Percentiles rank a stretch among this genome's conserved stretches.
Conservation (phyloP, 2,888 invertebrate species). For the Leptogaster cylindrica region DNA sequence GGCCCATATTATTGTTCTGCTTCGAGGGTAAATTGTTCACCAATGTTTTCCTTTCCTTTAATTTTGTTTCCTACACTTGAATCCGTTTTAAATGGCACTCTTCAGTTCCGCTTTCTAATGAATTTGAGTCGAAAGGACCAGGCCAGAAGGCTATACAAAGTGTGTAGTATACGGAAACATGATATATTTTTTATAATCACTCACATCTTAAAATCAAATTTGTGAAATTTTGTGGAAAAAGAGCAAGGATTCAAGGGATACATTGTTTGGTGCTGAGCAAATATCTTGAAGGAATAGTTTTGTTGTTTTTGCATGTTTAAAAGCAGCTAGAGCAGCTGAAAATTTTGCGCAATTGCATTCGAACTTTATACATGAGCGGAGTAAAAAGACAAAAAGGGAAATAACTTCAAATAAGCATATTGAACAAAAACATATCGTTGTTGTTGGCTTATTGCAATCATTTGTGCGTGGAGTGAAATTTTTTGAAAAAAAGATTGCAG, state of each 20-base stretch:
- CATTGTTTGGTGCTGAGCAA: background rate
- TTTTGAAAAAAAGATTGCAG: too few relatives aligned
- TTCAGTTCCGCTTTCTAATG: conserved; percentile 26
- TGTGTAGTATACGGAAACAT: background rate
- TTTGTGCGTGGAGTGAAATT: too few relatives aligned
- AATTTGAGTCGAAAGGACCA: background rate
- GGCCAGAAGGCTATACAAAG: background rate
- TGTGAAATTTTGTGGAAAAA: conserved; percentile 32
- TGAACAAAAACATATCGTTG: too few relatives aligned
- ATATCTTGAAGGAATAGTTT: too few relatives aligned
- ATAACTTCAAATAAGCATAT: too few relatives aligned
- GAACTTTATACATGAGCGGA: too few relatives aligned
- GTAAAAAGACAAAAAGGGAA: too few relatives aligned
- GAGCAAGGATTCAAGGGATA: background rate
- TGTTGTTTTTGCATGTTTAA: too few relatives aligned
- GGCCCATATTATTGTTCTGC: conserved; percentile 26
- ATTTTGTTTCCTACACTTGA: conserved; percentile 33
- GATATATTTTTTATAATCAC: conserved; percentile 8
- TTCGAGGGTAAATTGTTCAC: conserved; percentile 21
- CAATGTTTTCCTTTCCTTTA: conserved; percentile 2
- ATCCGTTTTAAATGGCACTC: conserved; percentile 14
- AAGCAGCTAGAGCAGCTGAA: too few relatives aligned
- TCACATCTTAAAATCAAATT: conserved; percentile 27
- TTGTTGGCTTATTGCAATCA: too few relatives aligned
- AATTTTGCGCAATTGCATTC: too few relatives aligned